A percentile compares a stretch with the other conserved stretches of the same genome.
Conservation (phyloP, 2,113 vertebrate species). For the crab-eating macaque (Macaca fascicularis) region DNA sequence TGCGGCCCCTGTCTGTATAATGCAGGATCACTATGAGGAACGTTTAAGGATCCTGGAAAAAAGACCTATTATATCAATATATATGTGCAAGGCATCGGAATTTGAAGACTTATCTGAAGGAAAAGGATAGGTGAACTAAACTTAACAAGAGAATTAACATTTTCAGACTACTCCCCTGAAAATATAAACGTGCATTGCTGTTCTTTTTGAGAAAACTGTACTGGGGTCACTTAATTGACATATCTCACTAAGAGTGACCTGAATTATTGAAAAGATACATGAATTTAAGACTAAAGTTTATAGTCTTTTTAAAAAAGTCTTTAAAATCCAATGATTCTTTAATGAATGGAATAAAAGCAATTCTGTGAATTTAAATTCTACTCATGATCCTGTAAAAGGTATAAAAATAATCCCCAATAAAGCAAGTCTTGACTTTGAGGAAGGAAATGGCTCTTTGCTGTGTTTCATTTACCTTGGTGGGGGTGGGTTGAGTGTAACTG, state of each 20-base stretch:
- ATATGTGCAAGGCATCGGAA: not conserved
- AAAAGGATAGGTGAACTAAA: not conserved
- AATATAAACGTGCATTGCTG: not conserved
- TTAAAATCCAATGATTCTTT: slow-evolving; percentile 15
- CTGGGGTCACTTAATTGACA: not conserved
- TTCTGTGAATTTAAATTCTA: slow-evolving; percentile 64
- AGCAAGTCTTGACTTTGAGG: slow-evolving; percentile 48
- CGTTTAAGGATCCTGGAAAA: slow-evolving; percentile 14
- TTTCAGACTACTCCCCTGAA: not conserved
- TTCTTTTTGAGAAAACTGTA: slow-evolving; percentile 39
- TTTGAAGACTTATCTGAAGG: slow-evolving; percentile 47
- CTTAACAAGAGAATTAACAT: not conserved
- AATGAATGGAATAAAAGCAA: slow-evolving; percentile 52
- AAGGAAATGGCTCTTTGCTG: not conserved
- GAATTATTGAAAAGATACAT: not conserved
- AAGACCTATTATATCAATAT: slow-evolving; percentile 48
- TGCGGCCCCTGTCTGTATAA: slow-evolving; percentile 67
- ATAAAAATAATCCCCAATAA: slow-evolving; percentile 58
- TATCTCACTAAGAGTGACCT: not conserved
- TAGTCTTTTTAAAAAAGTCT: not conserved
- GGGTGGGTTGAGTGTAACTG: not conserved
- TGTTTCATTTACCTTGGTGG: not conserved
- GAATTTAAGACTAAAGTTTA: not conserved
- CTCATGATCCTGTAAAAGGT: slow-evolving; percentile 33
- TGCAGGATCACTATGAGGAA: slow-evolving; percentile 44